phyloP scores from a whole-genome alignment of 2,797 vertebrate genomes.

The Otolemur crassicaudatus region DNA sequence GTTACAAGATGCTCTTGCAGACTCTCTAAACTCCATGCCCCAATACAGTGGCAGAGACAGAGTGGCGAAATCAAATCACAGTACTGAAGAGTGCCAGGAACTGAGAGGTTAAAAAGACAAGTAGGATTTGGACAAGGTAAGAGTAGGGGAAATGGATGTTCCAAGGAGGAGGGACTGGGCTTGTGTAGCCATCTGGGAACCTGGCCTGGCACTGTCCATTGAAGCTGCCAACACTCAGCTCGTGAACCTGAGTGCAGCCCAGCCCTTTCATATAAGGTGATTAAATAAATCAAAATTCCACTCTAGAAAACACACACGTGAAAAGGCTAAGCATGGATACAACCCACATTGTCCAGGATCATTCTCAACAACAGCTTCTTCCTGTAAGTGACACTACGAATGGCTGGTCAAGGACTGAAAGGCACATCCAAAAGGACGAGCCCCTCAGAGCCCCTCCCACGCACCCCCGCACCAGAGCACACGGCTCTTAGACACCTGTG shows the following conservation, averaged over 20 bases:
- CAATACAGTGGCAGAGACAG: neutral
- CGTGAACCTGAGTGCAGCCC: neutral
- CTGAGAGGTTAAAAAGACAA: neutral
- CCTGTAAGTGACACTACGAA: neutral
- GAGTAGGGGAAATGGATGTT: rapidly evolving
- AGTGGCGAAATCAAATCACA: neutral
- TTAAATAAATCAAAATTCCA: conserved; percentile 5
- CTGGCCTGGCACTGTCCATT: too few relatives aligned
- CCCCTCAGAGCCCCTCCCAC: too few relatives aligned
- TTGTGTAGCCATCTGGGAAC: rapidly evolving
- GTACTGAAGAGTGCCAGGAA: neutral
- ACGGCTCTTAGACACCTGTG: neutral
- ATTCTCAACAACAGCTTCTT: neutral
- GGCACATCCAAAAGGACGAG: neutral
- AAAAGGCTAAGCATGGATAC: conserved; percentile 5
- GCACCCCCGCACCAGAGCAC: neutral
- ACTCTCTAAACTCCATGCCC: neutral
- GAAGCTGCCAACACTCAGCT: neutral
- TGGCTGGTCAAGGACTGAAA: neutral
- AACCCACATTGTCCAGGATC: neutral
- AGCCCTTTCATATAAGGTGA: neutral
- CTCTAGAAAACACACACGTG: neutral
- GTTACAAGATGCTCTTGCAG: neutral
- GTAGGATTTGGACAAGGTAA: neutral
- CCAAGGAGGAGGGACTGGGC: neutral